These are phyloP conservation scores for Pseudocheirus occidentalis DNA, from an alignment of 2,797 vertebrate species.

Conservation along the genomic window DNA sequence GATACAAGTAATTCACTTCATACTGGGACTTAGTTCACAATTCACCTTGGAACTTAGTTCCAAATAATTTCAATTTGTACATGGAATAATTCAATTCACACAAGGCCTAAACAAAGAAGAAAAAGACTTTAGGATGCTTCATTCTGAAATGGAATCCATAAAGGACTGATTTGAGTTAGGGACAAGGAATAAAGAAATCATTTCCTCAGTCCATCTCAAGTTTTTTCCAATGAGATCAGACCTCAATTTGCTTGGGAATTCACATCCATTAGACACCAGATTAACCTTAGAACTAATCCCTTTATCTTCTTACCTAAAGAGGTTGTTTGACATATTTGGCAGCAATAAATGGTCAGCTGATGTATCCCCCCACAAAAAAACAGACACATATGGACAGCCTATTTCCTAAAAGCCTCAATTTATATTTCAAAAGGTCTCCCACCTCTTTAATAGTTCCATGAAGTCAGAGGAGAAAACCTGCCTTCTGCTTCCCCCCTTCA, in stretches of 20 bases:
- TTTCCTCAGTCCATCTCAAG: neutral
- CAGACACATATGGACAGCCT: neutral
- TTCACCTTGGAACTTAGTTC: neutral
- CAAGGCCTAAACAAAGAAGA: neutral
- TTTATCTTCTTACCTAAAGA: neutral
- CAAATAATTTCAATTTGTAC: neutral
- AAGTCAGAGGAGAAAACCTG: neutral
- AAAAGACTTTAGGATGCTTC: neutral
- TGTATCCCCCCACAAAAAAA: neutral
- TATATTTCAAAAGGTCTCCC: neutral
- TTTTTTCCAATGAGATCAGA: neutral
- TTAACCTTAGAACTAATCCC: neutral
- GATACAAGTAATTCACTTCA: neutral
- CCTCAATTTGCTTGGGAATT: neutral
- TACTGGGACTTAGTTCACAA: neutral
- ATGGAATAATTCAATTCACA: neutral
- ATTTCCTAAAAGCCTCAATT: neutral
- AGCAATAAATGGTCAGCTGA: neutral
- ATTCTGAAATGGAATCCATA: neutral
- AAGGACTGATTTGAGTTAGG: neutral
- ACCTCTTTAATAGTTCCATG: neutral
- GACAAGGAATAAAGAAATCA: neutral
- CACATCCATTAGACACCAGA: neutral
- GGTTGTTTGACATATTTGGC: neutral
- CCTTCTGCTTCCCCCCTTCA: neutral